These are phyloP conservation scores for Paralichthys olivaceus DNA, from an alignment of 2,113 vertebrate species.

Conservation along the genomic window DNA sequence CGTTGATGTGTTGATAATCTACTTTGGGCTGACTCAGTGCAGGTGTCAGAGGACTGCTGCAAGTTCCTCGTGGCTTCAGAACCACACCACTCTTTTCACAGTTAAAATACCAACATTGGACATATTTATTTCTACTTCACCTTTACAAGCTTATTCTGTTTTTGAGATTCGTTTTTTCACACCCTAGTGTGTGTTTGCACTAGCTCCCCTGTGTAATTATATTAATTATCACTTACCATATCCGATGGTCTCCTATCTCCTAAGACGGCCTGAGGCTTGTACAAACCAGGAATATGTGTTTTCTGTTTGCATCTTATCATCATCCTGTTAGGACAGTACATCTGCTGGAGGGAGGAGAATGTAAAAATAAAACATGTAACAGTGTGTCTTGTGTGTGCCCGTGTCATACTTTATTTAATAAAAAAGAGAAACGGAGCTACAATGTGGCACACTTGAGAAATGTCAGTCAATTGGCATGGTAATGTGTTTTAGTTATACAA, in stretches of 20 bases:
- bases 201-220: not conserved
- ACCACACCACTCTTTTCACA: not conserved
- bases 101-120: not conserved
- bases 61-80: not conserved
- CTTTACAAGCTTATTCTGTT: not conserved
- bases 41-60: no score
- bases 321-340: not conserved
- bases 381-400: conserved; percentile 29
- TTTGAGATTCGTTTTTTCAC: not conserved
- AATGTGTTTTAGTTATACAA: conserved; percentile 73
- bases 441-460: conserved; percentile 70
- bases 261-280: not conserved
- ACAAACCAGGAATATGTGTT: not conserved
- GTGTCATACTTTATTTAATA: conserved; percentile 73
- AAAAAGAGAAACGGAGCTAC: conserved; percentile 61
- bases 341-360: not conserved
- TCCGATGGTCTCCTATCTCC: no score
- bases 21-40: no score
- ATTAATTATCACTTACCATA: not conserved
- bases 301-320: conserved; percentile 9
- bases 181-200: not conserved
- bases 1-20: no score
- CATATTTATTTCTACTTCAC: not conserved
- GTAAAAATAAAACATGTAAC: conserved; percentile 6
- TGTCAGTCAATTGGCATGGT: conserved; percentile 63